Base-by-base conservation (phyloP, 2,797 vertebrate species). In the Ceyx erithaca region DNA sequence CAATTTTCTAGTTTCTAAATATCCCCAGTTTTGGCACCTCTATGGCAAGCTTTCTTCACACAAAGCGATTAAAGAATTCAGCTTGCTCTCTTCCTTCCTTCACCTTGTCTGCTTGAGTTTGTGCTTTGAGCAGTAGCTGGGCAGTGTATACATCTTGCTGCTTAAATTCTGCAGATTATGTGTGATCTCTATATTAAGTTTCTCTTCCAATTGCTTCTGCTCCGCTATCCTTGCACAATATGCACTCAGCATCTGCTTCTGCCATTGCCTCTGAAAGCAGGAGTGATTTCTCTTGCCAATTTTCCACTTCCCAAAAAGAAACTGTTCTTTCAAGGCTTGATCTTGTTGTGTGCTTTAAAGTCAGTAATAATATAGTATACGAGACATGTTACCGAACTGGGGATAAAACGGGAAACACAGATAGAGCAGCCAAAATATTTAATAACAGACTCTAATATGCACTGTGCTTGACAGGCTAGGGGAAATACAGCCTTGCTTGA, bases 201-300 rank as follows among this genome's bases (percentile, higher is more conserved):
- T 96, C 93, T 64, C 91, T 92, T 85, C 86, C 95, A 93, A 83
- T 93, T 87, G 89, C 85, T 88, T 61, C 93, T 81, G 72, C 85
- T 85, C 87, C 14, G 0, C 92, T 87, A 20, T 89, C 85, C 85
- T 82, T 43, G 59, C 87, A 92, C 95, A 94, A 89, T 31, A 71
- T 68, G 45, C 72, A 52, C 92, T 89, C 94, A 46, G 78, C 93
- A 95, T 89, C 95, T 91, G 94, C 93, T 95, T 71, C 91, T 96
- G 79, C 94, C 66, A 16, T 73, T 79, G 86, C 62, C 49, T 93
- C 92, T 71, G 90, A 89, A 96, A 91, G 96, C 84, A 95, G 62
- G 77, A 96, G 93, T 93, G 86, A 95, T 96, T 96, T 85, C 94
- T 94, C 66, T 89, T 92, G 94, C 93, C 95, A 94, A 89, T 92